Base-by-base conservation (phyloP, 2,888 invertebrate species). In the Hyles lineata region DNA sequence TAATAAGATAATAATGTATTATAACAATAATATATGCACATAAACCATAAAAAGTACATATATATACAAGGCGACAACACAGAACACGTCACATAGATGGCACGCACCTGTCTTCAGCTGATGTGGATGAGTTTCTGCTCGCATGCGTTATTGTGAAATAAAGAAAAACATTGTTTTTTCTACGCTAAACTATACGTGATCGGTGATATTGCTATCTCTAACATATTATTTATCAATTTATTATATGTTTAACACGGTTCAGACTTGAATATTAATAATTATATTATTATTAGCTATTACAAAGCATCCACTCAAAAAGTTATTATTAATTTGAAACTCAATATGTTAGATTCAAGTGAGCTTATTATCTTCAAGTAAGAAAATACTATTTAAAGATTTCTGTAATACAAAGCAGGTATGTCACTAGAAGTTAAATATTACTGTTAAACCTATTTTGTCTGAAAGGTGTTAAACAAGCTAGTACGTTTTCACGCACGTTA, bases 71-170 rank as follows among this genome's bases (percentile, higher is more conserved):
- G 70, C 52, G 72, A 32, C 61, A 72, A 74, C 71, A 71, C 43
- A 75, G 72, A 74, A 75, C 70, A 73, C 74, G 62, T 74, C 55
- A 55, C 61, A 69, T 29, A 72, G 73, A 73, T 76, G 75, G 75
- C 77, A 91, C 93, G 92, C 88, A 94, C 94, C 94, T 93, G 87
- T 85, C 80, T 91, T 93, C 89, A 82, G 88, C 85, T 90, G 91
- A 77, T 87, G 92, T 77, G 85, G 89, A 76, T 89, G 92, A 72
- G 81, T 80, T 80, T 89, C 93, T 90, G 91, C 90, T 85, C 86
- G 88, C 92, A 92, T 93, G 92, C 90, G 90, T 75, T 87, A 87
- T 77, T 83, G 85, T 85, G 87, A 88, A 78, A 81, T 83, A 85
- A 87, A 88, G 76, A 84, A 80, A 70, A 72, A 29, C 35, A 63